These are phyloP conservation scores for Vultur gryphus DNA, from an alignment of 2,797 vertebrate genomes.

Conservation along the genomic window DNA sequence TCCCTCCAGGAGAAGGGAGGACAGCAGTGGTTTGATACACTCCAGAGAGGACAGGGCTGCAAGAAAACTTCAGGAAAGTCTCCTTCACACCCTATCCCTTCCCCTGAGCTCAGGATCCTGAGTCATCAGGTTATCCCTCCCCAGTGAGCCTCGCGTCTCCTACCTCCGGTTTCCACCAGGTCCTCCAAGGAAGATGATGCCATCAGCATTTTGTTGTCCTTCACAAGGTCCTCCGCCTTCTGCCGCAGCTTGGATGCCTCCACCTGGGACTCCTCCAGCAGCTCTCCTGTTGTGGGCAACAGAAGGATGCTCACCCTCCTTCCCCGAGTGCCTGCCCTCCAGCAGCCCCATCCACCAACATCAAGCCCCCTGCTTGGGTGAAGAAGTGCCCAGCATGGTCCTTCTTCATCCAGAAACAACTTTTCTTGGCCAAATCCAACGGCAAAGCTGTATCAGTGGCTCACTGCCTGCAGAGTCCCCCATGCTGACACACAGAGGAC, in stretches of 20 bases:
- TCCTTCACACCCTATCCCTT: neutral
- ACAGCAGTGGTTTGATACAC: neutral
- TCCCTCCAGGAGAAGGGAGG: neutral
- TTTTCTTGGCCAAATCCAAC: neutral
- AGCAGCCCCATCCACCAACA: neutral
- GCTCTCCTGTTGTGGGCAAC: conserved; percentile 79
- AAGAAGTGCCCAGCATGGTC: neutral
- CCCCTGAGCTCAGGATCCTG: neutral
- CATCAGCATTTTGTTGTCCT: conserved; percentile 87
- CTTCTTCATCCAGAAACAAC: neutral
- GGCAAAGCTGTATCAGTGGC: neutral
- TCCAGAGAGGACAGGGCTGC: neutral
- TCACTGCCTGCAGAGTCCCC: neutral
- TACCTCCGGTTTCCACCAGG: conserved; percentile 82
- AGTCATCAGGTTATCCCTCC: neutral
- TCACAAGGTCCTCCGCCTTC: conserved; percentile 91
- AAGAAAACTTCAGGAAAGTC: neutral
- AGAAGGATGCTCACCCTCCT: neutral
- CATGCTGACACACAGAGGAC: neutral
- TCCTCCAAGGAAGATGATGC: conserved; percentile 59
- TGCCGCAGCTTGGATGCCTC: conserved; percentile 91
- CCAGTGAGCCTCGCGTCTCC: neutral
- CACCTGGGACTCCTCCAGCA: conserved; percentile 93
- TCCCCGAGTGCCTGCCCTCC: neutral
- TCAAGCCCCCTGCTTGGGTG: neutral